Percentiles rank a stretch among this genome's conserved stretches.
Conservation (phyloP, 1,140 invertebrate species). For the Pantala flavescens region DNA sequence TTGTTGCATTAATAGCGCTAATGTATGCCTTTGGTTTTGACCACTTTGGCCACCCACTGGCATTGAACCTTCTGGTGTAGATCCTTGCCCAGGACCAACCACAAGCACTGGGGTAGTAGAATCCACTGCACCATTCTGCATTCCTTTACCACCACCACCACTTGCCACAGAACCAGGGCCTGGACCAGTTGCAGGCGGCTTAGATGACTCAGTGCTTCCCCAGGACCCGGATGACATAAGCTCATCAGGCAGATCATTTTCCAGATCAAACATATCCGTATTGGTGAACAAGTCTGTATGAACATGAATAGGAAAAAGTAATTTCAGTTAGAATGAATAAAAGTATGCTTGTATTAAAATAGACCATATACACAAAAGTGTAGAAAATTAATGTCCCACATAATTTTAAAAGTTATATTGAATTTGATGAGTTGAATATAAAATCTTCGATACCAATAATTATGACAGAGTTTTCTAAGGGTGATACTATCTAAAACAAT, state of each 20-base stretch:
- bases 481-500: no score
- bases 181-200: constrained; percentile 63
- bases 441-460: no score
- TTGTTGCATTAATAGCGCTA: constrained; percentile 5
- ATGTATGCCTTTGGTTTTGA: constrained; percentile 10
- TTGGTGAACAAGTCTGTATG: constrained; percentile 57
- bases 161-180: constrained; percentile 45
- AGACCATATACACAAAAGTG: no score
- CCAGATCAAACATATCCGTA: constrained; percentile 74
- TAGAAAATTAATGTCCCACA: no score
- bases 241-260: constrained; percentile 88
- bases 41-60: not conserved
- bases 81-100: not conserved
- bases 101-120: not conserved
- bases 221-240: constrained; percentile 62
- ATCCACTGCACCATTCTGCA: constrained; percentile 19
- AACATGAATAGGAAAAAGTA: no score
- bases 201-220: constrained; percentile 45
- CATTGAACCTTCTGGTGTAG: not conserved
- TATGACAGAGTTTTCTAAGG: no score
- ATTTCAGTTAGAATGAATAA: no score
- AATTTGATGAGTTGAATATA: no score
- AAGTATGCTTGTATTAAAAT: no score
- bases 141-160: constrained; percentile 9
- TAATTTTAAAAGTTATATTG: no score